These are phyloP conservation scores for Drosophila arawakana DNA, from an alignment of 1,140 invertebrate genomes.

Conservation along the genomic window DNA sequence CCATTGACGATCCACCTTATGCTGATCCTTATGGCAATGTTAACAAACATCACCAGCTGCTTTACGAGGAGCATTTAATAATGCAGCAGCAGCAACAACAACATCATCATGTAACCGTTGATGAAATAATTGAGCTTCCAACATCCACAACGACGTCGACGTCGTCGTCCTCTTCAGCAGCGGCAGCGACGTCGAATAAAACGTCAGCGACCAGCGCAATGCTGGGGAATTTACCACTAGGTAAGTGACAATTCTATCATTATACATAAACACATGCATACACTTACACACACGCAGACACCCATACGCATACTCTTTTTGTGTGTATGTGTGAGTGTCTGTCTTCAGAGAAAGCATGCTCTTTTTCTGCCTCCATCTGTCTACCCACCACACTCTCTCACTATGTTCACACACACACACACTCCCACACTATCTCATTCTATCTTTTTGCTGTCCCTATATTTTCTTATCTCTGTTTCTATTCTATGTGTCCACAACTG, in stretches of 20 bases:
- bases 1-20: slow-evolving; percentile 87
- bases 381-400: slow-evolving; percentile 32
- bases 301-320: neutral
- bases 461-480: slow-evolving; percentile 40
- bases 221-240: slow-evolving; percentile 84
- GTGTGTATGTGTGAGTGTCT: slow-evolving; percentile 12
- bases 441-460: slow-evolving; percentile 33
- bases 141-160: slow-evolving; percentile 58
- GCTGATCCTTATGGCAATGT: slow-evolving; percentile 70
- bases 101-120: slow-evolving; percentile 78
- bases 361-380: slow-evolving; percentile 33
- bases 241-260: slow-evolving; percentile 64
- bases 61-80: slow-evolving; percentile 60
- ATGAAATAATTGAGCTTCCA: slow-evolving; percentile 83
- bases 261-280: slow-evolving; percentile 15
- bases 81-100: slow-evolving; percentile 52
- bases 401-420: slow-evolving; percentile 16
- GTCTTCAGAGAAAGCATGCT: slow-evolving; percentile 22
- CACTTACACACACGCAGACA: neutral
- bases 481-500: slow-evolving; percentile 11
- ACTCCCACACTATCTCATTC: slow-evolving; percentile 42
- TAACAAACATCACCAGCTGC: slow-evolving; percentile 65
- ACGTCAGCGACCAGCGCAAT: slow-evolving; percentile 68
- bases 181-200: slow-evolving; percentile 39
- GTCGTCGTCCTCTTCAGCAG: slow-evolving; percentile 32